Conservation (phyloP, 1,140 invertebrate species). For the Apis mellifera region Amel_HAv3.1 CM009941.2:942501-943000, state of each 20-base stretch:
- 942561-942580: slow-evolving; percentile 20
- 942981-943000: background rate
- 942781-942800: background rate
- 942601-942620: background rate
- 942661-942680: slow-evolving; percentile 13
- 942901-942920: background rate
- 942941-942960: background rate
- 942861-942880: too few species aligned
- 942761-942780: slow-evolving; percentile 1
- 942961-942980: background rate
- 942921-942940: background rate
- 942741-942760: background rate
- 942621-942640: slow-evolving; percentile 10
- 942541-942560: slow-evolving; percentile 9
- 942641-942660: background rate
- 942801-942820: background rate
- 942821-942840: background rate
- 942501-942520: slow-evolving; percentile 22
- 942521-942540: background rate
- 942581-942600: background rate
- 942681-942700: background rate
- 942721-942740: background rate
- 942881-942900: background rate
- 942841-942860: too few species aligned
- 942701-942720: background rate